Evolutionary conservation across 1,140 invertebrate genomes (phyloP).

Genomic region (Temnothorax longispinosus): DNA sequence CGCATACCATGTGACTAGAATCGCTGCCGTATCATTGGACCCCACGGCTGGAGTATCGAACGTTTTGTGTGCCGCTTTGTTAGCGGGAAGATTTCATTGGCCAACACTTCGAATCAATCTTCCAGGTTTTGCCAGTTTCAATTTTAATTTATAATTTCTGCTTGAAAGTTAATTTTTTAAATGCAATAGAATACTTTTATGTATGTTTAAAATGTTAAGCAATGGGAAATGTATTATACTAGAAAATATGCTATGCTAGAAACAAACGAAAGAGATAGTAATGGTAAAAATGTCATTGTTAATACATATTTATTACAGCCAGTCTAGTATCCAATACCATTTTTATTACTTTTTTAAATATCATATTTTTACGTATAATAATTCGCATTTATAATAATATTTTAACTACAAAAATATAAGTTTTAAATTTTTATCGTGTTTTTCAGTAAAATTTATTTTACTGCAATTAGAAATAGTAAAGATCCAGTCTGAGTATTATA

Average conservation of each 20-base stretch:
- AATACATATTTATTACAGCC: neutral
- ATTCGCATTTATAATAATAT: neutral
- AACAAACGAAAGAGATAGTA: neutral
- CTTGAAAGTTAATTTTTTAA: neutral
- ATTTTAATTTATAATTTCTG: neutral
- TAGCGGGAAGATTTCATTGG: conserved; percentile 43
- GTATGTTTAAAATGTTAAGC: neutral
- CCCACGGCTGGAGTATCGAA: neutral
- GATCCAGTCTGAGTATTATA: neutral
- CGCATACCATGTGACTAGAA: neutral
- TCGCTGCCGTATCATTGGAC: conserved; percentile 6
- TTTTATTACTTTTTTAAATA: neutral
- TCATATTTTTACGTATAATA: neutral
- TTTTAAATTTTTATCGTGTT: neutral
- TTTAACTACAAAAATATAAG: neutral
- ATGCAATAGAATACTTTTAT: neutral
- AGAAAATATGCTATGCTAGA: neutral
- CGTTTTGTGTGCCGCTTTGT: too few species aligned
- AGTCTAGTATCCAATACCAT: neutral
- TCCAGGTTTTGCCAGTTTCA: neutral
- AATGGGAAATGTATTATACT: neutral
- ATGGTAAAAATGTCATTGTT: neutral
- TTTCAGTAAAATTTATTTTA: neutral
- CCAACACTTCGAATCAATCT: neutral
- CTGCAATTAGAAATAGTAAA: neutral